A percentile compares a stretch with the other conserved stretches of the same genome.
phyloP scores from a whole-genome alignment of 1,140 invertebrate species.

The Cydia pomonella region DNA sequence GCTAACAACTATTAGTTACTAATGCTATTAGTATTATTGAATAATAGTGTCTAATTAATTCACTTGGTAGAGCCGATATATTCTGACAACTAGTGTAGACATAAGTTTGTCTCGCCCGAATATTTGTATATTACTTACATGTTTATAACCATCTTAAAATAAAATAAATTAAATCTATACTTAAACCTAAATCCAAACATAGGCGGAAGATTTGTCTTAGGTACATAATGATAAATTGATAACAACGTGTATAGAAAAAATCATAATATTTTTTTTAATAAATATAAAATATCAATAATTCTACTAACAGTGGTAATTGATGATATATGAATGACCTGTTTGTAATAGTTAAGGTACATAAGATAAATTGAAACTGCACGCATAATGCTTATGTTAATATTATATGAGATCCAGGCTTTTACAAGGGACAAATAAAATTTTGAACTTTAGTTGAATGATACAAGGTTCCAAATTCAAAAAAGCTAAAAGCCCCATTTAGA shows the following conservation, averaged over 20 bases:
- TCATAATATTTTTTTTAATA: conserved; percentile 2
- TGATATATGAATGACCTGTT: neutral
- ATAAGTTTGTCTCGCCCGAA: neutral
- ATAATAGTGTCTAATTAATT: too few species aligned
- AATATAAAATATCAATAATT: conserved; percentile 11
- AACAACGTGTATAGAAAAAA: conserved; percentile 14
- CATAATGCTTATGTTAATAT: too few species aligned
- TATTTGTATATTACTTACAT: neutral
- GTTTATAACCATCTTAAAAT: neutral
- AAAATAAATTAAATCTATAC: neutral
- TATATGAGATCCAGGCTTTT: too few species aligned
- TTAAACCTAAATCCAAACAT: conserved; percentile 6
- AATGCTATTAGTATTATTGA: too few species aligned
- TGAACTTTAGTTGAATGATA: too few species aligned
- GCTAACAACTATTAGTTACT: neutral
- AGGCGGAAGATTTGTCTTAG: conserved; percentile 6
- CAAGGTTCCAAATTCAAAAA: too few species aligned
- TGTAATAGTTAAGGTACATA: neutral
- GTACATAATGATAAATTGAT: neutral
- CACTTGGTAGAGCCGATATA: too few species aligned
- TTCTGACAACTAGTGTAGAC: neutral
- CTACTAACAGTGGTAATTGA: neutral
- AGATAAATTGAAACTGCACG: neutral
- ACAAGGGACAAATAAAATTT: too few species aligned
- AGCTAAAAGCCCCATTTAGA: too few species aligned